A percentile compares a stretch with the other conserved stretches of the same genome.
These are phyloP conservation scores for Saccopteryx leptura DNA, from an alignment of 2,113 vertebrate genomes.

Conservation along the genomic window DNA sequence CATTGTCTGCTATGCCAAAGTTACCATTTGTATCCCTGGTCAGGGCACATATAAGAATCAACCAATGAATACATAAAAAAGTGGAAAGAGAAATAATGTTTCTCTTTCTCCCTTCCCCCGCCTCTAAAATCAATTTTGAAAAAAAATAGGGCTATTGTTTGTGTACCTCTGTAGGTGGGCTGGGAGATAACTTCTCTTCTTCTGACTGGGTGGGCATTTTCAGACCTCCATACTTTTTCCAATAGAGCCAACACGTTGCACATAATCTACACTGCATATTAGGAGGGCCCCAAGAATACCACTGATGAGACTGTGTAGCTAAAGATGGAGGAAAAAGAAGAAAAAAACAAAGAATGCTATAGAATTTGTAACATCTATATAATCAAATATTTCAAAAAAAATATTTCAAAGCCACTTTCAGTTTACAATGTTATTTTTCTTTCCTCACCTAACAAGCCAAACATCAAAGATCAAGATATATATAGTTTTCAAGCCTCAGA, in stretches of 20 bases:
- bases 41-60: too few species aligned
- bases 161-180: constrained; percentile 92
- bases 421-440: neutral
- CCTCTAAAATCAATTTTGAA: too few species aligned
- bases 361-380: neutral
- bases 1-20: too few species aligned
- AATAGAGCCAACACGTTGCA: constrained; percentile 98
- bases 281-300: constrained; percentile 99
- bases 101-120: too few species aligned
- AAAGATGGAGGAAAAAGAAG: constrained; percentile 61
- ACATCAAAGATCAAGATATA: neutral
- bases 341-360: constrained; percentile 47
- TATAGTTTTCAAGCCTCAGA: neutral
- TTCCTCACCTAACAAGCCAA: neutral
- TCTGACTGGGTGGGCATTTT: constrained; percentile 98
- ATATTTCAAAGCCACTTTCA: neutral
- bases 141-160: neutral
- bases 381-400: neutral
- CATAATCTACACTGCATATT: constrained; percentile 99
- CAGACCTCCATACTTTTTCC: constrained; percentile 99
- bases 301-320: constrained; percentile 97
- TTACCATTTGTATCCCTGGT: too few species aligned
- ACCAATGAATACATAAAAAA: too few species aligned
- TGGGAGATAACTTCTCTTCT: constrained; percentile 94
- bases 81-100: too few species aligned